Evolutionary conservation across 2,113 vertebrate species (phyloP), one percentile per base, ranked within the genome.

Genomic region (Hydropotes inermis): DNA sequence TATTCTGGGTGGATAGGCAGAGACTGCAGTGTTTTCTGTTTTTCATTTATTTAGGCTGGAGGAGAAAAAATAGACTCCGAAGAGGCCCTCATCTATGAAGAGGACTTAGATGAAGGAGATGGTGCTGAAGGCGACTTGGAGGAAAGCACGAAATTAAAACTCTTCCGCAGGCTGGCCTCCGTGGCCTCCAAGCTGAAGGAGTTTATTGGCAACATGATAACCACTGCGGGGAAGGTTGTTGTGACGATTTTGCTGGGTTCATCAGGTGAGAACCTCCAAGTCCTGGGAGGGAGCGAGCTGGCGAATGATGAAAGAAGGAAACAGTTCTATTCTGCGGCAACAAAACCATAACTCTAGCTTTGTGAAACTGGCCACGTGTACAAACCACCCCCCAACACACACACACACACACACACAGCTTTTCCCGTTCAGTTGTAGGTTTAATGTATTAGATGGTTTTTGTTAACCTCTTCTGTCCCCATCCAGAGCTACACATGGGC

Each of bases 191-290:
- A 98, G 98, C 98, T 99, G 83, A 99, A 99, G 97, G 99, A 99
- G 91, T 98, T 99, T 97, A 99, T 99, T 58, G 99, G 99, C 97
- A 99, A 99, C 98, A 99, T 99, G 98, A 99, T 99, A 97, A 99
- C 99, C 97, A 99, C 99, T 0, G 99, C 99, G 13, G 99, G 99
- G 98, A 99, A 99, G 98, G 99, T 99, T 97, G 99, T 99, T 98
- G 99, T 99, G 97, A 99, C 99, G 60, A 99, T 99, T 98, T 98
- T 99, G 98, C 98, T 99, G 98, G 99, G 99, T 92, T 98, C 99
- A 95, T 99, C 99, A 98, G 99, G 99, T 99, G 98, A 98, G 99
- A 98, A 88, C 67, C 21, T 89, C 98, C 60, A 14, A 86, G 79
- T 43, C 92, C 50, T 67, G 60, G 15, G 84, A 97, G 58, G 36